Base-by-base conservation (phyloP, 2,113 vertebrate species). In the Stegastes partitus region DNA sequence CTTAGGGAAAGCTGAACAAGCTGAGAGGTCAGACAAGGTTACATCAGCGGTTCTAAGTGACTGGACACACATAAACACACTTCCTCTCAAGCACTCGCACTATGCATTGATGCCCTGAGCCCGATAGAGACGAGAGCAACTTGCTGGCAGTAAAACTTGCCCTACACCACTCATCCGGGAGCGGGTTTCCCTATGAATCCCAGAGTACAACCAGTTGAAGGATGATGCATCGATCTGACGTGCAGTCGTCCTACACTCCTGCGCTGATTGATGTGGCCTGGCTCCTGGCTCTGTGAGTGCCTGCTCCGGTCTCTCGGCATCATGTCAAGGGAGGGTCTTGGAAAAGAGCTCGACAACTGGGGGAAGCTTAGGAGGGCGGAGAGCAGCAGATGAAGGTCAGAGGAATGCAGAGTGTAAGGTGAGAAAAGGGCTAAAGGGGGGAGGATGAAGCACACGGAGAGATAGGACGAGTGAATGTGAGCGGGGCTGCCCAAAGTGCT, bases 151-250 rank as follows among this genome's bases (percentile, higher is more conserved):
- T 58, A 56, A 68, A 81, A 81, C 42, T 44, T 62, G 66, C 55
- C 78, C 44, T 65, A 16, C 21, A 51, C 42, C 11, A 2, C 42
- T 79, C 42, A n/a, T 57, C 42, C 5, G 1, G 25, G 51, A 74
- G 66, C 11, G 1, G 47, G 47, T 81, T 81, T 81, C 50, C 56
- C 23, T 21, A 26, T 82, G 75, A 86, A 90, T 87, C 83, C 77
- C 72, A 74, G 44, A 70, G 62, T 79, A 67, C 44, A 76, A 90
- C 79, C 86, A 83, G 76, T 80, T 80, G 86, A 86, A 84, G 74
- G 73, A 75, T 88, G 85, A 91, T 85, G 84, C 85, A 92, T 92
- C 44, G 72, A 90, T 91, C 85, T 90, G 86, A 91, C 86, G 83
- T 16, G 7, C 66, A 67, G 84, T 81, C 62, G 31, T 72, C 66